Evolutionary conservation across 2,888 invertebrate genomes (phyloP), one percentile per base, ranked within the genome.

Genomic region (Anarsia innoxiella): DNA sequence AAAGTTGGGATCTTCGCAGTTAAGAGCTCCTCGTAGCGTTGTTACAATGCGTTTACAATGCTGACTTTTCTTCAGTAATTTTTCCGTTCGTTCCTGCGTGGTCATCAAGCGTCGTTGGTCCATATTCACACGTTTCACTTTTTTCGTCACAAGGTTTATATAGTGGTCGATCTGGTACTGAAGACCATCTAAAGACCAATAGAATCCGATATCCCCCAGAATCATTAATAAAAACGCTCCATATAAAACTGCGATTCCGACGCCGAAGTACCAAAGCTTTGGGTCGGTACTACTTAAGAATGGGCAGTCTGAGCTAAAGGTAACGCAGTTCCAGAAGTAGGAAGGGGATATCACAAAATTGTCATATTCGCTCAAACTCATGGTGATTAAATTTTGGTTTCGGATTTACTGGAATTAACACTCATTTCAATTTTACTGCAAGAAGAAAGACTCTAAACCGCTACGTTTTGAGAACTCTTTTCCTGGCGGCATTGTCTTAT

Each of bases 291-390:
- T 46, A 2, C 68, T 62, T 33, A 66, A 59, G 39, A 79, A 70
- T 2, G 71, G 67, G 37, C 80, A 84, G 1, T 75, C 69, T 3
- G 73, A 54, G 19, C 51, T 59, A 0, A 75, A 44, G 3, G 67
- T 75, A 28, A 82, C 12, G 29, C 79, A 83, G 41, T 48, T 63
- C 82, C 79, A 82, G 44, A 82, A 73, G 42, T 70, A 74, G 9
- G 77, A 70, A 12, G 54, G 45, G n/a, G 59, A 52, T n/a, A n/a
- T n/a, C n/a, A n/a, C n/a, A n/a, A n/a, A n/a, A n/a, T n/a, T n/a
- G n/a, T n/a, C n/a, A n/a, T n/a, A n/a, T n/a, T n/a, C n/a, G n/a
- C n/a, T n/a, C n/a, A n/a, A n/a, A n/a, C n/a, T n/a, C n/a, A n/a
- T n/a, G n/a, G n/a, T n/a, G n/a, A n/a, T n/a, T n/a, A 19, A 19